Evolutionary conservation across 2,113 vertebrate species (phyloP).

Genomic region (Nothobranchius kuhntae): DNA sequence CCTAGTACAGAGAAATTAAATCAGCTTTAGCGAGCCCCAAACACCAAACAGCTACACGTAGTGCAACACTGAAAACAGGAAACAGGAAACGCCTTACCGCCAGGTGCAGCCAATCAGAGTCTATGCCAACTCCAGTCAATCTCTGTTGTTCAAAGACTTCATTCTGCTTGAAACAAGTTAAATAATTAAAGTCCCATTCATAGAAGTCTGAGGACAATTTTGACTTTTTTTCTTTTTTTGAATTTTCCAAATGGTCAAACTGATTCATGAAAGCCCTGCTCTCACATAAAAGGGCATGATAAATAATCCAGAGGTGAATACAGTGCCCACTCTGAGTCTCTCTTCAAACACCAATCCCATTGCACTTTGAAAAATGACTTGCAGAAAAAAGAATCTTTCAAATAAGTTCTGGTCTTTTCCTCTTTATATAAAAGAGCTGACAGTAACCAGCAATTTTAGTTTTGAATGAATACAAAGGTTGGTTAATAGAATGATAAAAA

Average conservation of each 20-base stretch:
- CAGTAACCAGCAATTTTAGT: too few relatives aligned
- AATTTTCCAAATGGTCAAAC: constrained; percentile 1
- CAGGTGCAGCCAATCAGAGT: too few relatives aligned
- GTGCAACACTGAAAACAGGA: too few relatives aligned
- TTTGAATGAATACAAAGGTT: too few relatives aligned
- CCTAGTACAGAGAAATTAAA: too few relatives aligned
- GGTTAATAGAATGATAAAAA: too few relatives aligned
- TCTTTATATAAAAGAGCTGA: too few relatives aligned
- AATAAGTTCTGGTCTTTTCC: too few relatives aligned
- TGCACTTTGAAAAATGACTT: not conserved
- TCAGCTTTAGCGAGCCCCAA: too few relatives aligned
- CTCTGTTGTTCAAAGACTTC: not conserved
- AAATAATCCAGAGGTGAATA: not conserved
- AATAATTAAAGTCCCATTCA: not conserved
- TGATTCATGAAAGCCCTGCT: not conserved
- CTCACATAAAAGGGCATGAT: not conserved
- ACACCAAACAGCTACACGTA: too few relatives aligned
- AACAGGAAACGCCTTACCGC: too few relatives aligned
- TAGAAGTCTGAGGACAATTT: not conserved
- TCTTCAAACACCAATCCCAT: not conserved
- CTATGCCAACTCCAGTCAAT: not conserved
- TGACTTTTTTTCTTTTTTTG: not conserved
- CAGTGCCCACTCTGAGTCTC: not conserved
- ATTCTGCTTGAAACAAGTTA: not conserved
- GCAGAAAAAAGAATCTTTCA: too few relatives aligned